Conservation (phyloP, 2,888 invertebrate species). For the Isotomurus palustris region DNA sequence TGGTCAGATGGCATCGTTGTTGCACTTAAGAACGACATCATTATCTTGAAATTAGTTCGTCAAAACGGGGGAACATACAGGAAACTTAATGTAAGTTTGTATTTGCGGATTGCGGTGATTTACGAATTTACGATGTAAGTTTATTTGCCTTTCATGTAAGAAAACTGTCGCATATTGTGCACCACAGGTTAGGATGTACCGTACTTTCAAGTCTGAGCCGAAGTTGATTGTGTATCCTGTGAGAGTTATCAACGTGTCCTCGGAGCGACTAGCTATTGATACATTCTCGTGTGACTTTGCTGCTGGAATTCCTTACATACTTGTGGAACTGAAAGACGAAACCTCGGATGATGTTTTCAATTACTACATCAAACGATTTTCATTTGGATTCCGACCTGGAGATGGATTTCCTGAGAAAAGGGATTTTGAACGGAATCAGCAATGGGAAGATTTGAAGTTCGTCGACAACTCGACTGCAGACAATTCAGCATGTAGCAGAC, state of each 20-base stretch:
- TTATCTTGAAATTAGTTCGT: conserved; percentile 3
- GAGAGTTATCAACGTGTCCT: neutral
- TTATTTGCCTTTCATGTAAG: too few species aligned
- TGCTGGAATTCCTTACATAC: conserved; percentile 2
- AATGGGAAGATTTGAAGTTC: too few species aligned
- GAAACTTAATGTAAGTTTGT: neutral
- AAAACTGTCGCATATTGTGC: too few species aligned
- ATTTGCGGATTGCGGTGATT: neutral
- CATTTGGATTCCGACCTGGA: neutral
- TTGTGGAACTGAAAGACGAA: neutral
- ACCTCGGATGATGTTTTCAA: neutral
- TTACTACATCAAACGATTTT: conserved; percentile 1
- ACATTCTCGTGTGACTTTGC: neutral
- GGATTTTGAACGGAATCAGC: too few species aligned
- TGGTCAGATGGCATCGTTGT: neutral
- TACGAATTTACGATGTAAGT: too few species aligned
- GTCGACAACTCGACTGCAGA: neutral
- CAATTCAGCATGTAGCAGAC: neutral
- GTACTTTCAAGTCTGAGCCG: too few species aligned
- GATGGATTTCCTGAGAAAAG: neutral
- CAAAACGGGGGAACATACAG: neutral
- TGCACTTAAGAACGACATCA: neutral
- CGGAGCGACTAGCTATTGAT: neutral
- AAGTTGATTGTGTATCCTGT: neutral
- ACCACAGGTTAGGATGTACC: too few species aligned